Percentiles rank a stretch among this genome's conserved stretches.
Evolutionary conservation across 2,797 vertebrate genomes (phyloP).

Genomic region (Sarcoramphus papa): DNA sequence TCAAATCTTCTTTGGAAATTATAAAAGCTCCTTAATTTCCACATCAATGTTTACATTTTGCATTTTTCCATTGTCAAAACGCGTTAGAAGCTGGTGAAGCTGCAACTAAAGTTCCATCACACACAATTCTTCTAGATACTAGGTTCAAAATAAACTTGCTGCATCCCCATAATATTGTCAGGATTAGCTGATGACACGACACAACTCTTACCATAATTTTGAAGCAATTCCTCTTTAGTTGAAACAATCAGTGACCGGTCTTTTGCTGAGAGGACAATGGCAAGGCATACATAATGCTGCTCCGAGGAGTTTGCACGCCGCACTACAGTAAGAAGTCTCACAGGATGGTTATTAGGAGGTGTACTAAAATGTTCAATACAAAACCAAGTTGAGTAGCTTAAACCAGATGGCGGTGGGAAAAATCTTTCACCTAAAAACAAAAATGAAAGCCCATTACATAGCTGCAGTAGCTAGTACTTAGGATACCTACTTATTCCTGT

Average conservation of each 20-base stretch:
- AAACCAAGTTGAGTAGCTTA: conserved; percentile 96
- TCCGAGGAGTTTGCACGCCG: conserved; percentile 90
- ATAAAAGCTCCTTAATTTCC: background rate
- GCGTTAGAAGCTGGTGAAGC: background rate
- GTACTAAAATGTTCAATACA: conserved; percentile 92
- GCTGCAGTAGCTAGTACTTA: background rate
- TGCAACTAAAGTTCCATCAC: background rate
- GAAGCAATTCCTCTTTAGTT: conserved; percentile 95
- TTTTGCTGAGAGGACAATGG: conserved; percentile 87
- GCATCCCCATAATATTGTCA: background rate
- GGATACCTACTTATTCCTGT: background rate
- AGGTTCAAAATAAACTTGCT: background rate
- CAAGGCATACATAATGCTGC: conserved; percentile 93
- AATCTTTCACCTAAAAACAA: conserved; percentile 85
- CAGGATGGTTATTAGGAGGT: conserved; percentile 84
- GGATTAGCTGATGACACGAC: background rate
- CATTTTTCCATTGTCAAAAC: background rate
- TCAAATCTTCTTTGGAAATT: background rate
- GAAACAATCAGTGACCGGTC: conserved; percentile 91
- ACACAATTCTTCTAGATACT: background rate
- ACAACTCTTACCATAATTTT: conserved; percentile 84
- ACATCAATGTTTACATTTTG: background rate
- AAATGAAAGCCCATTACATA: background rate
- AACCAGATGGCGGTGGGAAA: conserved; percentile 93
- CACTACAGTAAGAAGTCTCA: conserved; percentile 89